These are phyloP conservation scores for Phenacoccus solenopsis DNA, from an alignment of 1,140 invertebrate species.

Conservation along the genomic window DNA sequence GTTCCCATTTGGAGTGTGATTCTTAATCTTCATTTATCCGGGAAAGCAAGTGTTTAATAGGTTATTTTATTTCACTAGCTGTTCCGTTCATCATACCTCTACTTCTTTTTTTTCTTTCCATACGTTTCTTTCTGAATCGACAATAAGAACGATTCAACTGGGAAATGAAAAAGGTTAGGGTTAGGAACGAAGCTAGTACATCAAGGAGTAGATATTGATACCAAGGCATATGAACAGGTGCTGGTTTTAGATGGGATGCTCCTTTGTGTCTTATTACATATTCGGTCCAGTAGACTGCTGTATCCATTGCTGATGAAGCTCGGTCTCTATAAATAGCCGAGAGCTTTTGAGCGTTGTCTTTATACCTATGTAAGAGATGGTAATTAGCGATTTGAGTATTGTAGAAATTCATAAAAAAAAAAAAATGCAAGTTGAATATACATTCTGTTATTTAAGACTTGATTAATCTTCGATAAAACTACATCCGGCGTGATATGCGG, in stretches of 20 bases:
- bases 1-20: too few species aligned
- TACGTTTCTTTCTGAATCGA: neutral
- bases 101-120: neutral
- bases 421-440: neutral
- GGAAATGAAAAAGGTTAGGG: neutral
- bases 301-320: slow-evolving; percentile 26
- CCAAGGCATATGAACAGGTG: slow-evolving; percentile 25
- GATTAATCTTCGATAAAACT: neutral
- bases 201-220: slow-evolving; percentile 28
- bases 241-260: slow-evolving; percentile 26
- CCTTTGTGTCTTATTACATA: slow-evolving; percentile 31
- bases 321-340: slow-evolving; percentile 28
- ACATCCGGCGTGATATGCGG: neutral
- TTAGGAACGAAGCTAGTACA: slow-evolving; percentile 4
- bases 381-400: neutral
- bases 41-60: too few species aligned
- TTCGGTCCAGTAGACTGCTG: slow-evolving; percentile 32
- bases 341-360: slow-evolving; percentile 23
- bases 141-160: neutral
- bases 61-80: neutral
- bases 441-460: neutral
- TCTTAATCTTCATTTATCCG: too few species aligned
- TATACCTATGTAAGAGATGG: slow-evolving; percentile 21
- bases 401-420: neutral
- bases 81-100: neutral